Percentiles rank a stretch among this genome's conserved stretches.
Conservation (phyloP, 1,140 invertebrate genomes). For the Drosophila guanche region DNA sequence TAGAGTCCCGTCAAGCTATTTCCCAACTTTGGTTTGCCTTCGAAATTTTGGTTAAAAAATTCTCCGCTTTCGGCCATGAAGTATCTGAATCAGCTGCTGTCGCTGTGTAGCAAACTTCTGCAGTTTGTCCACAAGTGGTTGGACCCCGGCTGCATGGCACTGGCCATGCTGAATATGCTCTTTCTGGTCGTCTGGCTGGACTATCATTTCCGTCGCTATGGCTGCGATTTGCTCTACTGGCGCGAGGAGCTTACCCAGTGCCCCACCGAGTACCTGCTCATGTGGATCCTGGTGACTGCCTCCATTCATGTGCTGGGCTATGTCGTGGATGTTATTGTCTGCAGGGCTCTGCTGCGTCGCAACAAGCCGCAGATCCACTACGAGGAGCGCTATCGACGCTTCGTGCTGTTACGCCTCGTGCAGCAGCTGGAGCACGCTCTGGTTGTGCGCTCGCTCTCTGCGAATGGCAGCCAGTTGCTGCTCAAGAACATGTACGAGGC, state of each 20-base stretch:
- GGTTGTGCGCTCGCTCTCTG: conserved; percentile 27
- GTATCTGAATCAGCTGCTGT: conserved; percentile 25
- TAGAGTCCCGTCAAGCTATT: background rate
- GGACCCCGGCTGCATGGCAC: conserved; percentile 28
- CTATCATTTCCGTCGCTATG: conserved; percentile 39
- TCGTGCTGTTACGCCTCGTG: conserved; percentile 61
- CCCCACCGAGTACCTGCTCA: conserved; percentile 35
- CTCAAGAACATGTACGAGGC: conserved; percentile 16
- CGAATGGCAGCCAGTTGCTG: background rate
- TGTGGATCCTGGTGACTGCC: conserved; percentile 28
- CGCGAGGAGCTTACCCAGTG: conserved; percentile 19
- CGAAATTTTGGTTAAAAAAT: conserved; percentile 20
- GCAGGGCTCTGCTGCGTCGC: conserved; percentile 32
- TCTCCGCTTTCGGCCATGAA: conserved; percentile 11
- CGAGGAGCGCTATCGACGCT: conserved; percentile 60
- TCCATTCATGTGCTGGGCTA: conserved; percentile 38
- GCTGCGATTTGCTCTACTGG: conserved; percentile 56
- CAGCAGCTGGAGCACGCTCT: conserved; percentile 51
- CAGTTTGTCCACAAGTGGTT: conserved; percentile 5
- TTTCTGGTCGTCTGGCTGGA: conserved; percentile 36
- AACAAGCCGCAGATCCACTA: conserved; percentile 35
- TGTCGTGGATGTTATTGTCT: conserved; percentile 37
- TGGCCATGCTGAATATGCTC: conserved; percentile 41
- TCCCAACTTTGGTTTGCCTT: conserved; percentile 16
- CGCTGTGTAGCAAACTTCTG: conserved; percentile 6